phyloP scores from a whole-genome alignment of 2,797 vertebrate species.

The Leptodactylus fallax region DNA sequence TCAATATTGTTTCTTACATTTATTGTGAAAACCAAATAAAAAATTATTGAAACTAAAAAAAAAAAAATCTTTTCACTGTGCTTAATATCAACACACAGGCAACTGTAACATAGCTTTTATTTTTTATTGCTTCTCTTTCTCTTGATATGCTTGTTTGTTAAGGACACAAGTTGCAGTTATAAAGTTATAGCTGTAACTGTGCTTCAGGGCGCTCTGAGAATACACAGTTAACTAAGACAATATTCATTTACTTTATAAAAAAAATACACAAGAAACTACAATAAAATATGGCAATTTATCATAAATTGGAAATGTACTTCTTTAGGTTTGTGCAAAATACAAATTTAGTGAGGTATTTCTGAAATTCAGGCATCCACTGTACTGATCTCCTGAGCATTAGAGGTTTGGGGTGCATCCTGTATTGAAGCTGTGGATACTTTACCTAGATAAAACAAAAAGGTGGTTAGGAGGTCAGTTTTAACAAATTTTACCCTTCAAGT shows the following conservation, averaged over 20 bases:
- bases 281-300: background rate
- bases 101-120: slow-evolving; percentile 40
- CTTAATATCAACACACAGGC: background rate
- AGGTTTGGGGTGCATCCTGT: background rate
- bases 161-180: slow-evolving; percentile 4
- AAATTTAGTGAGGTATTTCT: background rate
- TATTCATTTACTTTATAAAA: background rate
- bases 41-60: too few species aligned
- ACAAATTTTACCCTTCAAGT: too few species aligned
- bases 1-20: too few species aligned
- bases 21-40: too few species aligned
- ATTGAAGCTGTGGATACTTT: slow-evolving; percentile 23
- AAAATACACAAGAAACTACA: background rate
- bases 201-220: background rate
- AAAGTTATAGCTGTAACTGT: background rate
- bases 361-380: slow-evolving; percentile 22
- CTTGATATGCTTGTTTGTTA: background rate
- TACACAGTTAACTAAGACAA: background rate
- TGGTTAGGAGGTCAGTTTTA: background rate
- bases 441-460: slow-evolving; percentile 27
- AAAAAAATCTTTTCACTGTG: background rate
- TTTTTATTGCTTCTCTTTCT: slow-evolving; percentile 42
- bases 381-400: background rate
- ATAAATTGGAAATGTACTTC: background rate
- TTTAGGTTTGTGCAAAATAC: slow-evolving; percentile 21